phyloP scores from a whole-genome alignment of 2,113 vertebrate genomes.

The Cyprinodon variegatus region DNA sequence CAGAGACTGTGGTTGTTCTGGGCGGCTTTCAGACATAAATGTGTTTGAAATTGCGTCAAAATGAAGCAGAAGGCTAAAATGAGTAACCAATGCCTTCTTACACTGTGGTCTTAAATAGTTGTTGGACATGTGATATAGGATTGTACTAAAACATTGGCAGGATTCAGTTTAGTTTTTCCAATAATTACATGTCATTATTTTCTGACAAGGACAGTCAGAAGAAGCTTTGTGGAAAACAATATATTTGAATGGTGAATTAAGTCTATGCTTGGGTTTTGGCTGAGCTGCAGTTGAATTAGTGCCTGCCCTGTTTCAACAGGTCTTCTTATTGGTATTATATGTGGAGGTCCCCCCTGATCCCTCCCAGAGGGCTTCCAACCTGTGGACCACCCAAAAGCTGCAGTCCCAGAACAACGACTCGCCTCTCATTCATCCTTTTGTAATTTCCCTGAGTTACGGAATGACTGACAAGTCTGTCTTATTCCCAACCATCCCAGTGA shows the following conservation, averaged over 20 bases:
- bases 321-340: conserved; percentile 52
- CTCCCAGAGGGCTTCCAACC: conserved; percentile 74
- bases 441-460: conserved; percentile 63
- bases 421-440: conserved; percentile 71
- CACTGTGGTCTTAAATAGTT: conserved; percentile 15
- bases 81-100: conserved; percentile 37
- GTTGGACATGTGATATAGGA: conserved; percentile 33
- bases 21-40: conserved; percentile 54
- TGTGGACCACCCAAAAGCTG: conserved; percentile 76
- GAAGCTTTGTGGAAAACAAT: conserved; percentile 48
- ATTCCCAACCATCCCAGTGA: conserved; percentile 44
- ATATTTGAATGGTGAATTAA: conserved; percentile 32
- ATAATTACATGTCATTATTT: conserved; percentile 38
- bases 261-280: conserved; percentile 29
- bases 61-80: conserved; percentile 37
- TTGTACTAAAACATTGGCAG: conserved; percentile 31
- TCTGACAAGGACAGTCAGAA: conserved; percentile 36
- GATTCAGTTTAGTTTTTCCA: conserved; percentile 51
- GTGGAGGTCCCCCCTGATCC: conserved; percentile 67
- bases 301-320: conserved; percentile 61
- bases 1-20: conserved; percentile 38
- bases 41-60: conserved; percentile 42
- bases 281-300: conserved; percentile 47
- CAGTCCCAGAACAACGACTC: conserved; percentile 59
- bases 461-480: conserved; percentile 64